phyloP scores from a whole-genome alignment of 2,888 invertebrate genomes.

The Papilio elwesi region DNA sequence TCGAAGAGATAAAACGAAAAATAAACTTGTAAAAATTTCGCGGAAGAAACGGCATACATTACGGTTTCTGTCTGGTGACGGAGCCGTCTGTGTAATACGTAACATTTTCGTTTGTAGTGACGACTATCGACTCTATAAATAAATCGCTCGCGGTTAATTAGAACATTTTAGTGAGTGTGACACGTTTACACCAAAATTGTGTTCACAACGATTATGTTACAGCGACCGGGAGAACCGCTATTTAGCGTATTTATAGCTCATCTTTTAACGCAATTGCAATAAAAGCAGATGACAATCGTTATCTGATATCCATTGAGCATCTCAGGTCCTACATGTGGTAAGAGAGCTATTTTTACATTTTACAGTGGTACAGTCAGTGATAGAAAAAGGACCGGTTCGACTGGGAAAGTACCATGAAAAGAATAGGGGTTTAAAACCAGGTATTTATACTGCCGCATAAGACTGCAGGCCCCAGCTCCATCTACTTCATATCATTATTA shows the following conservation, averaged over 20 bases:
- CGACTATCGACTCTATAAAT: constrained; percentile 38
- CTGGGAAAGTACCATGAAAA: too few relatives aligned
- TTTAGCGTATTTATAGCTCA: neutral
- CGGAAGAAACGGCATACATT: constrained; percentile 62
- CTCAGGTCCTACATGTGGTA: too few relatives aligned
- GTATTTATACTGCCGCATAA: too few relatives aligned
- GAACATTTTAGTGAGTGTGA: constrained; percentile 14
- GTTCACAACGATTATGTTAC: constrained; percentile 8
- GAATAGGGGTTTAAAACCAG: too few relatives aligned
- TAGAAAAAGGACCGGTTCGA: too few relatives aligned
- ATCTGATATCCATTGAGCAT: too few relatives aligned
- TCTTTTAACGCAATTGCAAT: neutral
- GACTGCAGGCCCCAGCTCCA: too few relatives aligned
- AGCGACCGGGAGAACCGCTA: neutral
- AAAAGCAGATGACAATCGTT: neutral
- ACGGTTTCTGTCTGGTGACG: constrained; percentile 55
- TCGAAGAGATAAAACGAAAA: constrained; percentile 58
- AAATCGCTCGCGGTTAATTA: constrained; percentile 26
- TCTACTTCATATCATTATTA: too few relatives aligned
- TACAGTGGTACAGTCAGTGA: too few relatives aligned
- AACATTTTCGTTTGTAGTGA: constrained; percentile 28
- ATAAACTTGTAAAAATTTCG: constrained; percentile 60
- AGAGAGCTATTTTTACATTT: too few relatives aligned
- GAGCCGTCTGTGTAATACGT: constrained; percentile 15
- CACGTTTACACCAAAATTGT: constrained; percentile 6